A percentile compares a stretch with the other conserved stretches of the same genome.
Evolutionary conservation across 2,888 invertebrate species (phyloP).

Genomic region (Andrena dorsata): DNA sequence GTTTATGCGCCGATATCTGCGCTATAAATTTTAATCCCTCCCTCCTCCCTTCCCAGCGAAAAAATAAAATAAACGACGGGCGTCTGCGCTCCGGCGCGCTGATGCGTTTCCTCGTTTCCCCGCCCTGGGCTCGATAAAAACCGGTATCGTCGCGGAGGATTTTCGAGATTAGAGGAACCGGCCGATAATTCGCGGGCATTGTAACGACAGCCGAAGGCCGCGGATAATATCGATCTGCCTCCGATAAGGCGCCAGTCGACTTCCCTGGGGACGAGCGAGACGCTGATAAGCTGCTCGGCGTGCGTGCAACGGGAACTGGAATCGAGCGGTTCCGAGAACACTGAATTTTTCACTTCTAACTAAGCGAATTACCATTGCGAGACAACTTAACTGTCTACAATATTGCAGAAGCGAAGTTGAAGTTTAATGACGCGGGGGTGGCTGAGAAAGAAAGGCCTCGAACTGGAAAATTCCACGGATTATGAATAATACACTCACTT

Average conservation of each 20-base stretch:
- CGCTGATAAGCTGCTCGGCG: conserved; percentile 3
- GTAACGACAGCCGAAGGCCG: conserved; percentile 31
- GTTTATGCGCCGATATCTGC: conserved; percentile 55
- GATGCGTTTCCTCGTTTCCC: background rate
- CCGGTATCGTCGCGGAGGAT: conserved; percentile 41
- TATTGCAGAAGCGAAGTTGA: too few species aligned
- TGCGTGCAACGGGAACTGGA: background rate
- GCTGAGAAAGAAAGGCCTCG: too few species aligned
- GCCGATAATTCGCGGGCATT: conserved; percentile 51
- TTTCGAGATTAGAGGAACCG: conserved; percentile 51
- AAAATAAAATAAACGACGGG: conserved; percentile 9
- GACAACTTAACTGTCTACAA: too few species aligned
- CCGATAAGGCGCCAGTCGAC: conserved; percentile 23
- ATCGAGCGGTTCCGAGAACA: too few species aligned
- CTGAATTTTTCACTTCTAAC: too few species aligned
- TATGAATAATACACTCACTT: too few species aligned
- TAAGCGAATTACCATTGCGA: too few species aligned
- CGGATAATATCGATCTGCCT: conserved; percentile 36
- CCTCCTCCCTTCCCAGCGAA: too few species aligned
- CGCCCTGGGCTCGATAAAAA: conserved; percentile 24
- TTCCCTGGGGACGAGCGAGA: conserved; percentile 3
- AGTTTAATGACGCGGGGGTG: too few species aligned
- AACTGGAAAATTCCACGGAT: too few species aligned
- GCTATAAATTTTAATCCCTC: conserved; percentile 56
- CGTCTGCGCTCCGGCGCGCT: background rate